phyloP scores from a whole-genome alignment of 2,113 vertebrate species.

The Calyptommatus sinebrachiatus region DNA sequence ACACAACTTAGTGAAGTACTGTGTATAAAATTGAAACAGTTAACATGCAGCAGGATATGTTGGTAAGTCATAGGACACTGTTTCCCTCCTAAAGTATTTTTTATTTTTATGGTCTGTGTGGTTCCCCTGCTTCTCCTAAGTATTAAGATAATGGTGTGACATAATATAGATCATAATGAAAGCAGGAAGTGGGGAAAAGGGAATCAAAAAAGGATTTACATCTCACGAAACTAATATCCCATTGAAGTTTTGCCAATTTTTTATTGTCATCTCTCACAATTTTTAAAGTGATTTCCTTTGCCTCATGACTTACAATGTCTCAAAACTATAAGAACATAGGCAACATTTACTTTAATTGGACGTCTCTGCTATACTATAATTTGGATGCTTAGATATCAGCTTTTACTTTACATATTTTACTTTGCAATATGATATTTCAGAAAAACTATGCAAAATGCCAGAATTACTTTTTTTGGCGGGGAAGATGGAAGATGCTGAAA shows the following conservation, averaged over 20 bases:
- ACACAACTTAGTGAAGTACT: constrained; percentile 18
- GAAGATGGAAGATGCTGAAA: too few relatives aligned
- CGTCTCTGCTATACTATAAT: neutral
- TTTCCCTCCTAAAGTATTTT: neutral
- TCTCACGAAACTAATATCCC: neutral
- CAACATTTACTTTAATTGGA: neutral
- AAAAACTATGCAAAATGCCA: too few relatives aligned
- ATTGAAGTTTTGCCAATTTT: neutral
- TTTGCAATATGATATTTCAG: too few relatives aligned
- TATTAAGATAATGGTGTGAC: neutral
- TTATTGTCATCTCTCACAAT: neutral
- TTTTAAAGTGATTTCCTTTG: neutral
- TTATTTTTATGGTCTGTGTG: neutral
- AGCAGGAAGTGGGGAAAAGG: neutral
- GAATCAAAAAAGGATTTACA: neutral
- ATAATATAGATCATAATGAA: neutral
- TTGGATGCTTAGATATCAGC: too few relatives aligned
- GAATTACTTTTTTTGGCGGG: too few relatives aligned
- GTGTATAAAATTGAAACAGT: rapidly evolving
- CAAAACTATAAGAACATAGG: too few relatives aligned
- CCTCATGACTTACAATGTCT: neutral
- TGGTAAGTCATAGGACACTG: constrained; percentile 5
- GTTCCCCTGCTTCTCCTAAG: neutral
- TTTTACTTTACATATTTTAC: too few relatives aligned
- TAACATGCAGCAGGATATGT: rapidly evolving